Evolutionary conservation across 2,888 invertebrate species (phyloP).

Genomic region (Boloria selene): DNA sequence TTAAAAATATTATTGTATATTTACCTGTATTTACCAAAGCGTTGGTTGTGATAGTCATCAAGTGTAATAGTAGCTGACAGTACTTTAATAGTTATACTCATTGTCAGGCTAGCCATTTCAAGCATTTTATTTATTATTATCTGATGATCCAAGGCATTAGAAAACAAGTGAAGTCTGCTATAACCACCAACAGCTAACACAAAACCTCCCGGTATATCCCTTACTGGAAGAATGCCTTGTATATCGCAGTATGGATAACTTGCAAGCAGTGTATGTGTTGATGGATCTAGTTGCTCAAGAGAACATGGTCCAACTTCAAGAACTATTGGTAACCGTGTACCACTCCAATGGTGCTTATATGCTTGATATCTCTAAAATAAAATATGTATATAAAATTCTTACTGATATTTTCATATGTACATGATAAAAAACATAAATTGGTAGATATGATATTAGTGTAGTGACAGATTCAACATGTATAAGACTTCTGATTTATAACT

Average conservation of each 20-base stretch:
- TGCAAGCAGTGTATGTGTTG: conserved; percentile 90
- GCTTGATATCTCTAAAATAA: conserved; percentile 89
- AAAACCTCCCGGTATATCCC: conserved; percentile 96
- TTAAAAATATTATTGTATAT: conserved; percentile 19
- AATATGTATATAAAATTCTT: background rate
- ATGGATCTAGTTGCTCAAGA: conserved; percentile 94
- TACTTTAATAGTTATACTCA: conserved; percentile 92
- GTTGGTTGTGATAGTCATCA: conserved; percentile 92
- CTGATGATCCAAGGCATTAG: conserved; percentile 89
- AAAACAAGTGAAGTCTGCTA: conserved; percentile 95
- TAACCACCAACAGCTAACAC: conserved; percentile 95
- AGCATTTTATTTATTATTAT: conserved; percentile 93
- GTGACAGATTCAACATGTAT: too few species aligned
- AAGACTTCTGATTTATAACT: too few species aligned
- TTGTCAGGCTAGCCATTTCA: conserved; percentile 89
- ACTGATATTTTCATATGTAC: background rate
- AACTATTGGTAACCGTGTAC: conserved; percentile 92
- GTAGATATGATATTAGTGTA: too few species aligned
- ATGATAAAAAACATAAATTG: background rate
- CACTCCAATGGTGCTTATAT: conserved; percentile 98
- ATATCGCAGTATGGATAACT: conserved; percentile 75
- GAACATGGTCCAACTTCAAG: conserved; percentile 96
- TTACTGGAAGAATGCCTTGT: conserved; percentile 84
- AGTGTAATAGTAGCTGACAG: conserved; percentile 91
- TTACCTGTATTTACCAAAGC: conserved; percentile 96